A percentile compares a stretch with the other conserved stretches of the same genome.
These are phyloP conservation scores for Microplitis mediator DNA, from an alignment of 1,140 invertebrate species.

Conservation along the genomic window DNA sequence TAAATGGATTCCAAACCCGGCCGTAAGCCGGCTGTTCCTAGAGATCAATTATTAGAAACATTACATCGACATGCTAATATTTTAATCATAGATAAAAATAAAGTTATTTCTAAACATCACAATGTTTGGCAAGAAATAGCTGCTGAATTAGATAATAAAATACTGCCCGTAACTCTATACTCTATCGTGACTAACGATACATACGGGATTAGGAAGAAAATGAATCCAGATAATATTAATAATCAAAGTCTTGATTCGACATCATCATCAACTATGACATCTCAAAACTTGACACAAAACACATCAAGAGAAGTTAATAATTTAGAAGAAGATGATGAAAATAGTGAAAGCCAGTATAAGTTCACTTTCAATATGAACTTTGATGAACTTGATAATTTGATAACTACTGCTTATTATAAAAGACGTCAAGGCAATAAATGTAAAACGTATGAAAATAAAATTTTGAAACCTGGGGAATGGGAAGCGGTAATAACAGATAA, in stretches of 20 bases:
- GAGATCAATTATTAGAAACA: background rate
- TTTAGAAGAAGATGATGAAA: background rate
- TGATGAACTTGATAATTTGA: background rate
- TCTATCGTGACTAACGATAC: background rate
- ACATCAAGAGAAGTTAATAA: background rate
- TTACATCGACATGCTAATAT: background rate
- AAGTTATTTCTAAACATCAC: background rate
- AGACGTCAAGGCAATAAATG: background rate
- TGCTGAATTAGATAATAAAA: background rate
- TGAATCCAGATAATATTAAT: no score
- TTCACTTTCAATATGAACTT: background rate
- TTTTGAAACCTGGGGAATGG: slow-evolving; percentile 12
- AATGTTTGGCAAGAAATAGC: background rate
- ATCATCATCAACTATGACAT: background rate
- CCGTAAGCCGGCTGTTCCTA: no score
- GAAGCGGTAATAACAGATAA: slow-evolving; percentile 16
- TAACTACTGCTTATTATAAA: background rate
- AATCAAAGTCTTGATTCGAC: no score
- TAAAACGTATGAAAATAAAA: background rate
- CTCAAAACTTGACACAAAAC: background rate
- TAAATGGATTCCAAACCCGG: no score
- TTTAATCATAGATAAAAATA: background rate
- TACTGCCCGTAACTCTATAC: background rate
- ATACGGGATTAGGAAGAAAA: background rate
- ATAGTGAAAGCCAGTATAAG: background rate